phyloP scores from a whole-genome alignment of 30 jellyfish, hydroid and myxozoan species.

The Chrysaora quinquecirrha region DNA sequence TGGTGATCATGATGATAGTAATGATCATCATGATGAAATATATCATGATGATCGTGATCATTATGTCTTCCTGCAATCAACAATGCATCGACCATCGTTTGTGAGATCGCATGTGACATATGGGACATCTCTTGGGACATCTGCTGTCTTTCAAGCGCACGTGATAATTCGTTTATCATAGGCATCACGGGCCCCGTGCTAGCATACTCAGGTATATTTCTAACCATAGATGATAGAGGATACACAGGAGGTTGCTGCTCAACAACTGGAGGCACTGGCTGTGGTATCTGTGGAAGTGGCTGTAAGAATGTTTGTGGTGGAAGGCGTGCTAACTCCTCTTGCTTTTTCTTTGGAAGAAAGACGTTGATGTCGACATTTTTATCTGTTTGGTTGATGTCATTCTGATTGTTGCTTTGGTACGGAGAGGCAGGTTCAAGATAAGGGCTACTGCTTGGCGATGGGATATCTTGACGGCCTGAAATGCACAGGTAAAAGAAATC shows the following conservation, averaged over 20 bases:
- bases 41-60: slow-evolving; percentile 39
- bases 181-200: slow-evolving; percentile 56
- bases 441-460: background rate
- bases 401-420: slow-evolving; percentile 1
- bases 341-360: slow-evolving; percentile 64
- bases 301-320: background rate
- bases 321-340: background rate
- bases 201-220: slow-evolving; percentile 12
- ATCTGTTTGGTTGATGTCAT: slow-evolving; percentile 32
- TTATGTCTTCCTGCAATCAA: slow-evolving; percentile 60
- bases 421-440: slow-evolving; percentile 40
- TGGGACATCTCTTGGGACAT: slow-evolving; percentile 82
- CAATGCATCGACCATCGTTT: slow-evolving; percentile 88
- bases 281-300: slow-evolving; percentile 3
- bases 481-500: too few relatives aligned
- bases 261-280: background rate
- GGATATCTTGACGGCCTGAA: slow-evolving; percentile 61
- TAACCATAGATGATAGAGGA: background rate
- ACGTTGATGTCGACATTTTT: slow-evolving; percentile 70
- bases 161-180: slow-evolving; percentile 85
- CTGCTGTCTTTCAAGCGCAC: slow-evolving; percentile 92
- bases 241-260: background rate
- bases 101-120: slow-evolving; percentile 85
- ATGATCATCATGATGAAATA: slow-evolving; percentile 19
- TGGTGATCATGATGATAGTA: slow-evolving; percentile 30